A percentile compares a stretch with the other conserved stretches of the same genome.
Conservation (phyloP, 1,140 invertebrate species). For the Euura lappo region DNA sequence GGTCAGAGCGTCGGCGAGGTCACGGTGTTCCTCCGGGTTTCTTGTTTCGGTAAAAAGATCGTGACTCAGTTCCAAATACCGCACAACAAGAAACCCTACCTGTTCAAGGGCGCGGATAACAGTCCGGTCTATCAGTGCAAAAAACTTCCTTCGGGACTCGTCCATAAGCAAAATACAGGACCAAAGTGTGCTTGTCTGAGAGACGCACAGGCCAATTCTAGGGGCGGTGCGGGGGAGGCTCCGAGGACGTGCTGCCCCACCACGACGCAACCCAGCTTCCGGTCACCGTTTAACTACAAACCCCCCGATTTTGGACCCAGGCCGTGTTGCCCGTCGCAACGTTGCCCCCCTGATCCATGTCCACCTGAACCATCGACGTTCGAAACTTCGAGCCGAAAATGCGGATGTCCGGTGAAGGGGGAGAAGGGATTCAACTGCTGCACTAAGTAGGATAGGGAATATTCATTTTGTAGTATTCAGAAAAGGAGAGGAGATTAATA, state of each 20-base stretch:
- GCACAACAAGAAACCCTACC: slow-evolving; percentile 46
- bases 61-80: slow-evolving; percentile 68
- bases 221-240: slow-evolving; percentile 24
- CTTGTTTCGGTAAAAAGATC: slow-evolving; percentile 70
- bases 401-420: slow-evolving; percentile 34
- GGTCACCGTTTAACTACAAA: slow-evolving; percentile 11
- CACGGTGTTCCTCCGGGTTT: slow-evolving; percentile 64
- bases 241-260: slow-evolving; percentile 23
- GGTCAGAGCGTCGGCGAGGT: slow-evolving; percentile 59
- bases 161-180: neutral
- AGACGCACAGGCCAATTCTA: slow-evolving; percentile 3
- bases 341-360: neutral
- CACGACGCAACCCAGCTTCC: neutral
- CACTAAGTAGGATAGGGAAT: no score
- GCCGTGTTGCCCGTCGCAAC: neutral
- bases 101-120: slow-evolving; percentile 48
- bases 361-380: neutral
- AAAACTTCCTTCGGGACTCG: slow-evolving; percentile 29
- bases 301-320: slow-evolving; percentile 12
- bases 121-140: slow-evolving; percentile 48
- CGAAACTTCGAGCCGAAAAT: slow-evolving; percentile 22
- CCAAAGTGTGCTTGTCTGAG: slow-evolving; percentile 24
- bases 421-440: slow-evolving; percentile 22
- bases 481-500: no score
- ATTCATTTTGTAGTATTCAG: no score